Evolutionary conservation across 2,888 invertebrate genomes (phyloP).

Genomic region (Synanthedon andrenaeformis): DNA sequence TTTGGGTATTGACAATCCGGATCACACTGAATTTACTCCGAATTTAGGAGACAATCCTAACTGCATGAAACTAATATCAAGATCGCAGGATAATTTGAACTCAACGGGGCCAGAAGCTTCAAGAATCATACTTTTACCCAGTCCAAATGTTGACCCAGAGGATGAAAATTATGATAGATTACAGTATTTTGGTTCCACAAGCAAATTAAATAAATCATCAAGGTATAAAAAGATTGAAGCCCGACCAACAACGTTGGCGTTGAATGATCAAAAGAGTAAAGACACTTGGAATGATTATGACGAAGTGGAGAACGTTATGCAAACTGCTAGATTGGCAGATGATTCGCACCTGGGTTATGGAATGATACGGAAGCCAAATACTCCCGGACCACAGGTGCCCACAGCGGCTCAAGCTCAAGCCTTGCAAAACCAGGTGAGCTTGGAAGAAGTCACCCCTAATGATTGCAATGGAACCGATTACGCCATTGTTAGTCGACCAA

Average conservation of each 20-base stretch:
- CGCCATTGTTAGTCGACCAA: constrained; percentile 86
- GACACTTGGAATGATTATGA: constrained; percentile 81
- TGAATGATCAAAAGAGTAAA: constrained; percentile 51
- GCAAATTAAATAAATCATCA: constrained; percentile 74
- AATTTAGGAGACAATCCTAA: constrained; percentile 58
- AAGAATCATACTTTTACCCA: constrained; percentile 67
- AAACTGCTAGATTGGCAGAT: constrained; percentile 79
- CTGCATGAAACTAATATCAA: constrained; percentile 60
- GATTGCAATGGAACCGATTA: constrained; percentile 83
- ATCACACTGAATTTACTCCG: constrained; percentile 75
- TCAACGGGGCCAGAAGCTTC: constrained; percentile 59
- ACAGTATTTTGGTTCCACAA: constrained; percentile 83
- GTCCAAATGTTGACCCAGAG: constrained; percentile 57
- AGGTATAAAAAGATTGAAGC: constrained; percentile 78
- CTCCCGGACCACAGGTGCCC: constrained; percentile 65
- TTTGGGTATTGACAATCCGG: constrained; percentile 78
- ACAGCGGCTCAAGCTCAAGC: constrained; percentile 61
- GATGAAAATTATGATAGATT: constrained; percentile 82
- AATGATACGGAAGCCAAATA: constrained; percentile 76
- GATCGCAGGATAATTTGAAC: constrained; percentile 63
- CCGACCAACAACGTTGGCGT: constrained; percentile 66
- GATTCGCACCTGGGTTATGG: constrained; percentile 87
- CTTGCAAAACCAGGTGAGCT: constrained; percentile 52
- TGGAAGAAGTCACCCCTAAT: constrained; percentile 74
- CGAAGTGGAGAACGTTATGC: constrained; percentile 77